These are phyloP conservation scores for Caenorhabditis briggsae DNA, from an alignment of 1,140 invertebrate species.

Conservation along the genomic window DNA sequence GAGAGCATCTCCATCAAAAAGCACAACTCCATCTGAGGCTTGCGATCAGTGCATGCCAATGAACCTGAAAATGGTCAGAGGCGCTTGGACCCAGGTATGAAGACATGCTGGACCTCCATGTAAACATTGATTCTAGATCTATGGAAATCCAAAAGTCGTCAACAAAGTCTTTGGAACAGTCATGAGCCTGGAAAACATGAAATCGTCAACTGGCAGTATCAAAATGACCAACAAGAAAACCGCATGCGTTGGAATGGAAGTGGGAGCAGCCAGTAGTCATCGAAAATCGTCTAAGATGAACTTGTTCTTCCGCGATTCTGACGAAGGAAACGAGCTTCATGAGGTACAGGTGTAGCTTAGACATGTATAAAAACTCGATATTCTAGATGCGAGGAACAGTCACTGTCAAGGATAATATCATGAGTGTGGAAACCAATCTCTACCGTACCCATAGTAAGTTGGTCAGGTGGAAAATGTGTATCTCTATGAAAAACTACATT, in stretches of 20 bases:
- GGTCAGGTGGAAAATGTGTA: no score
- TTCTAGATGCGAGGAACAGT: conserved; percentile 59
- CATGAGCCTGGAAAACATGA: conserved; percentile 64
- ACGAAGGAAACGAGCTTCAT: conserved; percentile 62
- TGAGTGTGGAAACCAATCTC: conserved; percentile 43
- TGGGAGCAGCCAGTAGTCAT: conserved; percentile 36
- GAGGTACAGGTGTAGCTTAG: conserved; percentile 37
- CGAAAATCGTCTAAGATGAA: conserved; percentile 54
- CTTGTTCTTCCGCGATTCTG: conserved; percentile 62
- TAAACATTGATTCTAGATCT: conserved; percentile 45
- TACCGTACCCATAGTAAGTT: conserved; percentile 59
- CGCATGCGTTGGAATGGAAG: conserved; percentile 63
- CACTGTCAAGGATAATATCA: conserved; percentile 33
- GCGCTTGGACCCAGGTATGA: conserved; percentile 63
- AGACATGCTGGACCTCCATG: neutral
- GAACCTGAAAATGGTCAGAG: conserved; percentile 57
- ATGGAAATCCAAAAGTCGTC: conserved; percentile 65
- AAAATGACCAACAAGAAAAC: conserved; percentile 58
- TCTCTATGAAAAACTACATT: no score
- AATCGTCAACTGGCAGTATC: conserved; percentile 14
- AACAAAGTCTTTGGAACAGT: conserved; percentile 63
- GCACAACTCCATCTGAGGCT: neutral
- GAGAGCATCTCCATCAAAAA: conserved; percentile 19
- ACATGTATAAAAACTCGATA: neutral
- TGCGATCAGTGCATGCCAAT: conserved; percentile 62